A percentile compares a stretch with the other conserved stretches of the same genome.
These are phyloP conservation scores for Drosophila seclusa DNA, from an alignment of 2,888 invertebrate species.

Conservation along the genomic window DNA sequence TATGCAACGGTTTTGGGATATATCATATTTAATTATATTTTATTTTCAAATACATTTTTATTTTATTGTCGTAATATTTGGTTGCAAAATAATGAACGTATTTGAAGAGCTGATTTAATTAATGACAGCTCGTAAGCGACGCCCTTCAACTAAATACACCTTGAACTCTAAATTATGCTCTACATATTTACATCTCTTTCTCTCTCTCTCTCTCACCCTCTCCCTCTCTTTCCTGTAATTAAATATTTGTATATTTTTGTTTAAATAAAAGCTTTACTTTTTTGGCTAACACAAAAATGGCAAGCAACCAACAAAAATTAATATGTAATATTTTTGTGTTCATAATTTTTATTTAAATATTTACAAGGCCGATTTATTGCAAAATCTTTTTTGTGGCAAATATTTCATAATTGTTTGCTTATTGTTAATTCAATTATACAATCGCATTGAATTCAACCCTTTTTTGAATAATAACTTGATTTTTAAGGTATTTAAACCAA, in stretches of 20 bases:
- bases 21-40: background rate
- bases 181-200: background rate
- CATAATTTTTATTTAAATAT: constrained; percentile 2
- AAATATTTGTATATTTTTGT: background rate
- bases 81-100: background rate
- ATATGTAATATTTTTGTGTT: background rate
- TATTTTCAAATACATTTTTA: background rate
- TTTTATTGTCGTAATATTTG: background rate
- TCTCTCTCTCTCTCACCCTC: background rate
- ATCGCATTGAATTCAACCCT: background rate
- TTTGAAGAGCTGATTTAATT: background rate
- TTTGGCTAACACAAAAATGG: background rate
- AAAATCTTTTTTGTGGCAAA: background rate
- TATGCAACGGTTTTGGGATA: background rate
- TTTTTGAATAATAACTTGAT: background rate
- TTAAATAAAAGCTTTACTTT: too few species aligned
- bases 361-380: background rate
- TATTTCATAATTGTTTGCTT: background rate
- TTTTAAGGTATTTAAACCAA: background rate
- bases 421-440: background rate
- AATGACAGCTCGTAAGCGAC: background rate
- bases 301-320: background rate
- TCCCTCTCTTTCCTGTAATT: background rate
- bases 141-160: background rate
- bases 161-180: background rate